Evolutionary conservation across 2,113 vertebrate genomes (phyloP).

Genomic region (Petrocephalus microphthalmus): DNA sequence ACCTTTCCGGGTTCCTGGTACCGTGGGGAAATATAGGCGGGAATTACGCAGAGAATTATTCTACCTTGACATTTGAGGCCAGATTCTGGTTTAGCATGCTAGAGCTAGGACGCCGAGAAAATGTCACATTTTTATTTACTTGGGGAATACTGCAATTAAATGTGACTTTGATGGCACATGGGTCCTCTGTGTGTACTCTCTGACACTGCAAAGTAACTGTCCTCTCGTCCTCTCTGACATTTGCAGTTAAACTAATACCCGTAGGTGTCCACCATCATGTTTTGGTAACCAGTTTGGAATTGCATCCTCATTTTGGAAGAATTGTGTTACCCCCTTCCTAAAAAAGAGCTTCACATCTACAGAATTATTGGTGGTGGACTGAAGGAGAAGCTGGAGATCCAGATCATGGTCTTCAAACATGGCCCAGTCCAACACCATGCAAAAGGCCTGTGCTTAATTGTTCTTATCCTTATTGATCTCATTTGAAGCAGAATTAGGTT

Average conservation of each 20-base stretch:
- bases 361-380: not conserved
- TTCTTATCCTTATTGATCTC: not conserved
- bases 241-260: slow-evolving; percentile 56
- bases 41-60: slow-evolving; percentile 57
- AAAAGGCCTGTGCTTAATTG: not conserved
- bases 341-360: slow-evolving; percentile 7
- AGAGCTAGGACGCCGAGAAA: slow-evolving; percentile 53
- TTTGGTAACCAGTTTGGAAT: slow-evolving; percentile 47
- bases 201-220: slow-evolving; percentile 35
- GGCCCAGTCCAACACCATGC: not conserved
- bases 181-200: slow-evolving; percentile 15
- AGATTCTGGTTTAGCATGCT: slow-evolving; percentile 54
- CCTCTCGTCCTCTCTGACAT: slow-evolving; percentile 49
- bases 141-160: slow-evolving; percentile 64
- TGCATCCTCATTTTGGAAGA: slow-evolving; percentile 36
- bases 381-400: not conserved
- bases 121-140: slow-evolving; percentile 70
- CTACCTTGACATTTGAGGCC: slow-evolving; percentile 64
- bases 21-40: slow-evolving; percentile 43
- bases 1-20: slow-evolving; percentile 55
- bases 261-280: slow-evolving; percentile 54
- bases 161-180: slow-evolving; percentile 54
- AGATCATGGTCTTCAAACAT: not conserved
- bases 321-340: not conserved
- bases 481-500: not conserved